Base-by-base conservation (phyloP, 2,888 invertebrate genomes). In the Helleia helle region DNA sequence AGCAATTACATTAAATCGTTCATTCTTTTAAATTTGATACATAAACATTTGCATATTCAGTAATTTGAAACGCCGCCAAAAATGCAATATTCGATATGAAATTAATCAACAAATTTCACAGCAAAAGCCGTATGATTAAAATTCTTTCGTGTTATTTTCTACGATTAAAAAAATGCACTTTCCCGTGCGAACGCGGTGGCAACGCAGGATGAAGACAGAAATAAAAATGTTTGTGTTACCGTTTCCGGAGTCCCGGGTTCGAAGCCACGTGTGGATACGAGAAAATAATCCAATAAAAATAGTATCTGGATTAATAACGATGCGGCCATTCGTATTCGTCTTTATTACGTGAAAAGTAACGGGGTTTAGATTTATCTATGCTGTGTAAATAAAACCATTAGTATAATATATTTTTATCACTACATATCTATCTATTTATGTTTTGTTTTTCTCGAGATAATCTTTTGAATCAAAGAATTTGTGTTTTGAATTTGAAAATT, bases 191-290 rank as follows among this genome's bases (percentile, higher is more conserved):
- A 39, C 22, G 24, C 17, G 18, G 29, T 41, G 36, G 40, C 41
- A 38, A 37, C 12, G 39, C 71, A 70, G 71, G 71, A 74, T 72
- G 77, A 69, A 71, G 75, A 75, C 77, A 72, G 72, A 83, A 84
- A 84, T 84, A 84, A 84, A 81, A 81, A 80, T 84, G 83, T 84
- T 84, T 81, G 80, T 75, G 65, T 80, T 75, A 80, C 58, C 63
- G 62, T 74, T 81, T 84, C 83, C 83, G 81, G 80, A 58, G 70
- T 72, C 70, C 64, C 64, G 64, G 65, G 68, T 74, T 72, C 69
- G 69, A 63, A 53, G 53, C 68, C 67, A 59, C 79, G 76, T 77
- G 77, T 76, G 80, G 67, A 73, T 77, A 79, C 74, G 55, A 59
- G 63, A 75, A 77, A 76, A 76, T 77, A 69, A 72, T 71, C 62